Base-by-base conservation (phyloP, 2,888 invertebrate genomes). In the Chirona hameri region DNA sequence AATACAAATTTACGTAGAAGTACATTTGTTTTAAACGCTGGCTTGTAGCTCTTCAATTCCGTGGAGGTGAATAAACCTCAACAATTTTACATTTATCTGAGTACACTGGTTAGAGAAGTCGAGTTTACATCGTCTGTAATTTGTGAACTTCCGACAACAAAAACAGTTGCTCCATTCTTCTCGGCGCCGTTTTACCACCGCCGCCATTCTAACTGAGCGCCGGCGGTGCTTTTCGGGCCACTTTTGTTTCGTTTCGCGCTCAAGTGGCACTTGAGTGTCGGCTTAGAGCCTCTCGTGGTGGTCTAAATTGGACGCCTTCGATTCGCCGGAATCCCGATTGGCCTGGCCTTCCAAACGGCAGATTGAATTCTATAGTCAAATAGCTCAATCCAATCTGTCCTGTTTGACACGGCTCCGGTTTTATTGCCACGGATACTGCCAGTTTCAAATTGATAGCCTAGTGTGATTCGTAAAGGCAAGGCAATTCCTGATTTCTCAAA, bases 291-390 rank as follows among this genome's bases (percentile, higher is more conserved):
- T 46, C 76, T 46, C 76, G 31, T 27, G n/a, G 76, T 46, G 76
- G 46, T 76, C 76, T 39, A 46, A 76, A 76, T 76, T 76, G 76
- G 76, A 76, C 76, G 39, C 27, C 72, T 76, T 46, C 76, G 46
- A 46, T 76, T 76, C 76, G 24, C 39, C 24, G 18, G 46, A 12
- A 31, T 4, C 12, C 39, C 76, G 27, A 76, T 76, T 76, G 76
- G 39, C 1, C 46, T 46, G 76, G 18, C 18, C 76, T 15, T 76
- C 46, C 76, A 76, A 76, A 46, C 21, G 21, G 39, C 10, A 76
- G 76, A 76, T 76, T 76, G 76, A 76, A 76, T 76, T 76, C 39
- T 76, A 76, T 76, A 76, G 76, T 76, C 76, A 76, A 76, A 76
- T 76, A 76, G 76, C 76, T 76, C 76, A 76, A 76, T 76, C 76